A percentile compares a stretch with the other conserved stretches of the same genome.
These are phyloP conservation scores for Elysia chlorotica DNA, from an alignment of 1,140 invertebrate genomes.

Conservation along the genomic window DNA sequence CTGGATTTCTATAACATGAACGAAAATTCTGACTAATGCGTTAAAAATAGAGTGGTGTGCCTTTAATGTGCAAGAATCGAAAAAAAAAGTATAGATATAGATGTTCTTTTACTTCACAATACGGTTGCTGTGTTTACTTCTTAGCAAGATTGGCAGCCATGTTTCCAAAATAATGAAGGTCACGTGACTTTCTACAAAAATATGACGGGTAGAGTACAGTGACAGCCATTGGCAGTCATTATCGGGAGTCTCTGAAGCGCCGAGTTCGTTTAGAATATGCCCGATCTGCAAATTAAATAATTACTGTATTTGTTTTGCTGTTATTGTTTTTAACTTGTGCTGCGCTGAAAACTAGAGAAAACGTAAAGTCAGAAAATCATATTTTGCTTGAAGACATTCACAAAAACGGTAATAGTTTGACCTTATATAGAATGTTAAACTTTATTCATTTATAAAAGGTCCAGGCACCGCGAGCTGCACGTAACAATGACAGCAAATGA, in stretches of 20 bases:
- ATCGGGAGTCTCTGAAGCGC: not conserved
- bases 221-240: not conserved
- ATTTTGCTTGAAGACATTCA: too few species aligned
- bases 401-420: too few species aligned
- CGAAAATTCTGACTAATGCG: not conserved
- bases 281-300: not conserved
- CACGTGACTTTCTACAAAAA: conserved; percentile 5
- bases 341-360: too few species aligned
- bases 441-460: too few species aligned
- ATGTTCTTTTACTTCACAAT: not conserved
- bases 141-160: conserved; percentile 13
- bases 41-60: not conserved
- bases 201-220: not conserved
- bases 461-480: too few species aligned
- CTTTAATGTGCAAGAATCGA: not conserved
- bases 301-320: not conserved
- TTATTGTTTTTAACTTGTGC: too few species aligned
- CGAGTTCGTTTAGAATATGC: not conserved
- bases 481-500: too few species aligned
- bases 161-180: conserved; percentile 27
- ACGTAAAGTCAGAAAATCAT: not conserved
- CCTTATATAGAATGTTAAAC: too few species aligned
- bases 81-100: too few species aligned
- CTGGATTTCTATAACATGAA: not conserved
- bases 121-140: not conserved